Base-by-base conservation (phyloP, 1,140 invertebrate genomes). In the Camponotus pennsylvanicus region DNA sequence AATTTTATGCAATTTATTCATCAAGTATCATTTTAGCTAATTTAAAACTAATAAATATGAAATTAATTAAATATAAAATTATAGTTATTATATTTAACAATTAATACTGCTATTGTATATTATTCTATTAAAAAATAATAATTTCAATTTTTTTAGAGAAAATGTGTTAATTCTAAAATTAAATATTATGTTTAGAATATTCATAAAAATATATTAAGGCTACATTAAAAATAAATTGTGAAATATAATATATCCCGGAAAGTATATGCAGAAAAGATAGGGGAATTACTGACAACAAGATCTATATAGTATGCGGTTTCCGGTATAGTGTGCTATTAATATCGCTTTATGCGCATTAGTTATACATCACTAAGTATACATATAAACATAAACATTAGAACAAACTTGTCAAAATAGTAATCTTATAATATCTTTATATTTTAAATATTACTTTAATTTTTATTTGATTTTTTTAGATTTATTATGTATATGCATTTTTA, bases 31-130 rank as follows among this genome's bases (percentile, higher is more conserved):
- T 45, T 11, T 45, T 11, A 45, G 9, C 5, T 37, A 34, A 34
- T 37, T 27, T 57, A 40, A 18, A 75, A 59, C 7, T n/a, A 7
- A 37, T 34, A 52, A n/a, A 71, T 15, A 27, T 37, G 13, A 18
- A 73, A 57, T 42, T 34, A 34, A 34, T 32, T 73, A 73, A 57
- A 1, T 57, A 7, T 59, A 40, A 52, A 52, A 75, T 75, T 75
- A 8, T 7, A 59, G 57, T n/a, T 37, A 40, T 59, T 59, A 8
- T 27, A 27, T 2, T 37, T 8, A 8, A 34, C 37, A 37, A 57
- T 57, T 57, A 73, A 40, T 73, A 57, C n/a, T 15, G 37, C n/a
- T 21, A 21, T 21, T 21, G 21, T 21, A 55, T n/a, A 34, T 3
- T 34, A 52, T 15, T 52, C 21, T 21, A 21, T 21, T 21, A 21